A percentile compares a stretch with the other conserved stretches of the same genome.
phyloP scores from a whole-genome alignment of 2,888 invertebrate species.

The Mythimna ferrago region DNA sequence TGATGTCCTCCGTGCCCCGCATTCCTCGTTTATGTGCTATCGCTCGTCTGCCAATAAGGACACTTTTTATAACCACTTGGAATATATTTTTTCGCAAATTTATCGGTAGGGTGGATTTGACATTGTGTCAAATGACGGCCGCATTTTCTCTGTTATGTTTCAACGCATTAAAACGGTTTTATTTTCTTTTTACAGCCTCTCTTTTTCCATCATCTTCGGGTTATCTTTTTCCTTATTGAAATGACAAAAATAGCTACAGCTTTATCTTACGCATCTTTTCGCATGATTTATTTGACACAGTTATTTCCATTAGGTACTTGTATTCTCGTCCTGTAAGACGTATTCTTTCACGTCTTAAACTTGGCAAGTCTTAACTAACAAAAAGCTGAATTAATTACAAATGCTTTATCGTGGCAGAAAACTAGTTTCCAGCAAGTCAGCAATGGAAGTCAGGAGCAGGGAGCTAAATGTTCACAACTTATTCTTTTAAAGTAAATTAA shows the following conservation, averaged over 20 bases:
- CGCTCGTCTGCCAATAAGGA: constrained; percentile 22
- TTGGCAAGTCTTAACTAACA: constrained; percentile 1
- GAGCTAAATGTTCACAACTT: constrained; percentile 5
- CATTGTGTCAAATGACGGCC: constrained; percentile 7
- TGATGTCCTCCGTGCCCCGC: neutral
- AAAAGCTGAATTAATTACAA: constrained; percentile 12
- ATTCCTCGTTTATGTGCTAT: constrained; percentile 25
- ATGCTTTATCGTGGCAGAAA: neutral
- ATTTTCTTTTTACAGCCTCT: constrained; percentile 7
- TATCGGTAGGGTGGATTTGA: constrained; percentile 12
- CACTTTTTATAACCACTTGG: constrained; percentile 37
- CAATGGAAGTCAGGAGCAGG: constrained; percentile 4
- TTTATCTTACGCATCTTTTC: neutral
- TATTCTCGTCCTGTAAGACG: neutral
- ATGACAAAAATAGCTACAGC: constrained; percentile 2
- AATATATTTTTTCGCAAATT: constrained; percentile 18
- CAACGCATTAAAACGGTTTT: constrained; percentile 5
- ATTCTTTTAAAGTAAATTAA: constrained; percentile 2
- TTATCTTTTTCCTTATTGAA: constrained; percentile 21
- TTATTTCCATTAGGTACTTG: neutral
- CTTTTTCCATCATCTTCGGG: neutral
- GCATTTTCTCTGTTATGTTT: constrained; percentile 2
- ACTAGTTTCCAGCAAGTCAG: constrained; percentile 1
- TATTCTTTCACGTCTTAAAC: neutral
- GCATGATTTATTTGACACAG: neutral